Conservation (phyloP, 2,113 vertebrate species). For the Bubo scandiacus region DNA sequence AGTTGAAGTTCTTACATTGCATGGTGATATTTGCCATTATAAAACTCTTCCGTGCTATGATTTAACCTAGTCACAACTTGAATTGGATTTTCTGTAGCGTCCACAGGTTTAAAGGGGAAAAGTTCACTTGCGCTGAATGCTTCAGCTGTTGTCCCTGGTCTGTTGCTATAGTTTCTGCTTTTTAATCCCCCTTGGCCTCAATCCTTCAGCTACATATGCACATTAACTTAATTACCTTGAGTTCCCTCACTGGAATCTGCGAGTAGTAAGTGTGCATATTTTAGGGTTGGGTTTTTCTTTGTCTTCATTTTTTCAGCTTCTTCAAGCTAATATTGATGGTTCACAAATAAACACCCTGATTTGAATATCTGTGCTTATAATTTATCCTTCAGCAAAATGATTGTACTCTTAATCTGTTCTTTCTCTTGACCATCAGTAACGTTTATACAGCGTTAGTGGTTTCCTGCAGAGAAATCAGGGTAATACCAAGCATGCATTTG, state of each 20-base stretch:
- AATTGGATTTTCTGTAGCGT: background rate
- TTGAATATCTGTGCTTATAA: background rate
- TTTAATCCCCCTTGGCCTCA: conserved; percentile 53
- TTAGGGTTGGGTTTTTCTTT: background rate
- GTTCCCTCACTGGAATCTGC: background rate
- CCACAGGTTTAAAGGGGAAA: conserved; percentile 35
- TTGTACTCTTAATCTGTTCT: background rate
- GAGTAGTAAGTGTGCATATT: background rate
- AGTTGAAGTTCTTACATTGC: background rate
- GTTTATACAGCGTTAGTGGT: background rate
- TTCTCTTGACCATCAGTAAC: background rate
- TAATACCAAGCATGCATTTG: background rate
- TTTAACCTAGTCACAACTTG: background rate
- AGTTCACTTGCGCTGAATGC: background rate
- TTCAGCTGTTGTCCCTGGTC: background rate
- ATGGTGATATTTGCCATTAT: background rate
- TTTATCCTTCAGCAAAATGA: background rate
- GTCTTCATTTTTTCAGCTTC: background rate
- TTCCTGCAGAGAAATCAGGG: background rate
- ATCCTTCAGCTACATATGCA: conserved; percentile 38
- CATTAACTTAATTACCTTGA: conserved; percentile 43
- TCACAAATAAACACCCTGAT: background rate
- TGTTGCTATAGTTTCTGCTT: conserved; percentile 34
- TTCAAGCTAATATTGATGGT: background rate
- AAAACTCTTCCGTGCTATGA: background rate